Percentiles rank a stretch among this genome's conserved stretches.
Evolutionary conservation across 2,113 vertebrate genomes (phyloP).

Genomic region (Atrichornis clamosus): DNA sequence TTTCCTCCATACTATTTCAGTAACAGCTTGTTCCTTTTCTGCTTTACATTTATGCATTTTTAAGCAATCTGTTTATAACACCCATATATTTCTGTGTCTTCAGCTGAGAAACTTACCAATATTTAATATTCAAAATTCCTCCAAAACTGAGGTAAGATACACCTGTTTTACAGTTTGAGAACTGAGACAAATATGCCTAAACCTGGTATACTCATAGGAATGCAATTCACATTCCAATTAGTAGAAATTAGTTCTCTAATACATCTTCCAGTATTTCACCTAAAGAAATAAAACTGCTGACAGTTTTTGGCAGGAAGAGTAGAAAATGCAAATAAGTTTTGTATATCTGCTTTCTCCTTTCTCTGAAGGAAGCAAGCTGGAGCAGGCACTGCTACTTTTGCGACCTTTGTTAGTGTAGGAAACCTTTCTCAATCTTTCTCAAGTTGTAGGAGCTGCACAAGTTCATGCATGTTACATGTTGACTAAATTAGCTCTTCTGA

Average conservation of each 20-base stretch:
- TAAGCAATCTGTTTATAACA: not conserved
- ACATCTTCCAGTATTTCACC: not conserved
- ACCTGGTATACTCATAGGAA: not conserved
- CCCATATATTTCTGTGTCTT: not conserved
- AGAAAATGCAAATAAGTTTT: not conserved
- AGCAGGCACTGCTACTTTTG: not conserved
- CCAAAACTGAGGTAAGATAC: not conserved
- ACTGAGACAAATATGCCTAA: not conserved
- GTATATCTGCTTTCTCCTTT: not conserved
- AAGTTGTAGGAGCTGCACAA: not conserved
- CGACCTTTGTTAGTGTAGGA: not conserved
- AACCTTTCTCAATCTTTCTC: not conserved
- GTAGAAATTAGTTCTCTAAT: not conserved
- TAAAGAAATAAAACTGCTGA: not conserved
- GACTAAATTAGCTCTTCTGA: not conserved
- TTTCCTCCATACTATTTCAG: not conserved
- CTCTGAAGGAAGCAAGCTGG: not conserved
- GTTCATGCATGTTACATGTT: accelerated
- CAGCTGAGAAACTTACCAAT: not conserved
- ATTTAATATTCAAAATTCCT: not conserved
- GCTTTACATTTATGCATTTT: not conserved
- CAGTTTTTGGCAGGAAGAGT: not conserved
- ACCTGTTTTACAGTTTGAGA: not conserved
- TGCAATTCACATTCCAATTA: not conserved
- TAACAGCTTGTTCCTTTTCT: not conserved